Evolutionary conservation across 2,113 vertebrate species (phyloP), one percentile per base, ranked within the genome.

Genomic region (Neogale vison): DNA sequence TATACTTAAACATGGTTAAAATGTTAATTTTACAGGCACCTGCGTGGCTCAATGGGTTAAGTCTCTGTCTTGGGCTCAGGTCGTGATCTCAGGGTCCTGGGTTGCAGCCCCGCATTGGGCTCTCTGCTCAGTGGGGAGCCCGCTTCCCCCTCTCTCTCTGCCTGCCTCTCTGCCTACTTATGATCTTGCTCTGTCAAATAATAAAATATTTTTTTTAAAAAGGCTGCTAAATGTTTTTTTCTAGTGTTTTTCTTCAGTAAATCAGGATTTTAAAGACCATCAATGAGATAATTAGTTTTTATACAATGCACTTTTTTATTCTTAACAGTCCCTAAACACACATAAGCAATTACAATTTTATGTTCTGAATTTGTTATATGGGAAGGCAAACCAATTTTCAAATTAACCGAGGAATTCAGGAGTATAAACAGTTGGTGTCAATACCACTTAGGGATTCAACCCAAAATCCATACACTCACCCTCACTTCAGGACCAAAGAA

Each of bases 71-170:
- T 57, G 15, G 18, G 55, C 18, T 57, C 18, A 57, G 55, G 20
- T 57, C 18, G 0, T 57, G 55, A 57, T 57, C 55, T 21, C 55
- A 21, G 55, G 55, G 18, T 57, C 18, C 55, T 57, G 55, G 6
- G 18, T 21, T 55, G 5, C 0, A 55, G 52, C 52, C 52, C 6
- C 1, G 1, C 52, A 55, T 55, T 0, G 1, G 18, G 1, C 0
- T 55, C 52, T 55, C 52, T 55, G 52, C 52, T 55, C 52, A 55
- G 17, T 1, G 6, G 52, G 52, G 52, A 55, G 52, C 52, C 52
- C 20, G 17, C 52, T 55, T 55, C 52, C 52, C 6, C 52, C 17
- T 7, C 52, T 55, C 52, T 55, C 52, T 55, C 52, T 20, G 52
- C 17, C 52, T 55, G 17, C 52, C 15, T 52, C 18, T 55, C 52